phyloP scores from a whole-genome alignment of 2,797 vertebrate species.

The Prunella strophiata region DNA sequence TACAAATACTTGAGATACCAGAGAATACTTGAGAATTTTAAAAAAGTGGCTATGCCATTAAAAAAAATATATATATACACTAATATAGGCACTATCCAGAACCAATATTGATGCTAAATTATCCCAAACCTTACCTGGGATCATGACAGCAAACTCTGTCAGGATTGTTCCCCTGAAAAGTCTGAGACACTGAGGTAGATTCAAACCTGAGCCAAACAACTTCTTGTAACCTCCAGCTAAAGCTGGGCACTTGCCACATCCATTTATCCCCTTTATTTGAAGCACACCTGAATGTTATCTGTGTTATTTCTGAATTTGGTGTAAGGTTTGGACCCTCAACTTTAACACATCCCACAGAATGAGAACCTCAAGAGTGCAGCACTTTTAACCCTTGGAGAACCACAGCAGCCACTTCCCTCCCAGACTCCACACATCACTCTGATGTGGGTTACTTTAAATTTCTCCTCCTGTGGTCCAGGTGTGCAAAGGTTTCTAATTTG shows the following conservation, averaged over 20 bases:
- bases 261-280: background rate
- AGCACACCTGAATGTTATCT: background rate
- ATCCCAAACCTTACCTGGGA: background rate
- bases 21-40: background rate
- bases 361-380: background rate
- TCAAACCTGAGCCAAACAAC: background rate
- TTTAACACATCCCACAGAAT: background rate
- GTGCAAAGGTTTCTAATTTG: background rate
- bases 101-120: background rate
- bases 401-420: background rate
- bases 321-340: background rate
- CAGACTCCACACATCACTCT: background rate
- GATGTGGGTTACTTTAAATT: background rate
- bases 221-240: background rate
- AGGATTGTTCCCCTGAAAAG: background rate
- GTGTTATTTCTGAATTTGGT: background rate
- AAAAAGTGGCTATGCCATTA: background rate
- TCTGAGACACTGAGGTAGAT: background rate
- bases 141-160: background rate
- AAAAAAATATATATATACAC: background rate
- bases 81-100: background rate
- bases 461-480: background rate
- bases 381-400: background rate
- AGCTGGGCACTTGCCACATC: background rate
- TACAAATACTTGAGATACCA: background rate